Conservation (phyloP, 2,113 vertebrate species). For the Ariopsis seemanni region DNA sequence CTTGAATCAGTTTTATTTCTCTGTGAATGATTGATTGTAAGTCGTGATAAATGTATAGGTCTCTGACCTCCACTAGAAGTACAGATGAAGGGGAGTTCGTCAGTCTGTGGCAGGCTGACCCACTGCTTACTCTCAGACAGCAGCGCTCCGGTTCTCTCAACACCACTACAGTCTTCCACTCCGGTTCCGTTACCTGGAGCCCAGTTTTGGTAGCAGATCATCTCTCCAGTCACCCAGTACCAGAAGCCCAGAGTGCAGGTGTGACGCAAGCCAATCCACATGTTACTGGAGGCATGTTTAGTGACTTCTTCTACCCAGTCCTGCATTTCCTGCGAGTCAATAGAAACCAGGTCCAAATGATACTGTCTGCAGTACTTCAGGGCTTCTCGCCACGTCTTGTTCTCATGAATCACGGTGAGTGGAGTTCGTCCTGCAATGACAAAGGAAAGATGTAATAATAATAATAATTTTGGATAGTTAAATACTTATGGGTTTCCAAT, state of each 20-base stretch:
- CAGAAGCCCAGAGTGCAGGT: neutral
- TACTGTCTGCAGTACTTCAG: conserved; percentile 23
- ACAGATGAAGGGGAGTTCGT: conserved; percentile 23
- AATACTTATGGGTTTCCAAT: no score
- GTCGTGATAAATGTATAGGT: neutral
- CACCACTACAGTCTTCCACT: neutral
- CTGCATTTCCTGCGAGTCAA: neutral
- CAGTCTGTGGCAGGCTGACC: conserved; percentile 25
- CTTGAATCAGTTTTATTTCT: neutral
- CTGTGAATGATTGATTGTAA: no score
- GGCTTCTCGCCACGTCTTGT: conserved; percentile 5
- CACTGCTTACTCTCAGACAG: conserved; percentile 11
- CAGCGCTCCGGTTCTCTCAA: conserved; percentile 18
- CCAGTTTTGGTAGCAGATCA: conserved; percentile 15
- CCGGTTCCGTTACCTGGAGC: conserved; percentile 1
- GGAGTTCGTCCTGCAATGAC: neutral
- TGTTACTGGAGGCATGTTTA: neutral
- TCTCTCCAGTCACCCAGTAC: conserved; percentile 11
- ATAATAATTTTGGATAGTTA: no score
- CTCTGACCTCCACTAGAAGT: neutral
- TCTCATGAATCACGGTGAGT: neutral
- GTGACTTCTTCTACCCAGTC: neutral
- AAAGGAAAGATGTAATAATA: neutral
- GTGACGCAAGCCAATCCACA: conserved; percentile 24
- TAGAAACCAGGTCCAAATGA: conserved; percentile 3